Conservation (phyloP, 2,888 invertebrate genomes). For the Rosalia funebris region DNA sequence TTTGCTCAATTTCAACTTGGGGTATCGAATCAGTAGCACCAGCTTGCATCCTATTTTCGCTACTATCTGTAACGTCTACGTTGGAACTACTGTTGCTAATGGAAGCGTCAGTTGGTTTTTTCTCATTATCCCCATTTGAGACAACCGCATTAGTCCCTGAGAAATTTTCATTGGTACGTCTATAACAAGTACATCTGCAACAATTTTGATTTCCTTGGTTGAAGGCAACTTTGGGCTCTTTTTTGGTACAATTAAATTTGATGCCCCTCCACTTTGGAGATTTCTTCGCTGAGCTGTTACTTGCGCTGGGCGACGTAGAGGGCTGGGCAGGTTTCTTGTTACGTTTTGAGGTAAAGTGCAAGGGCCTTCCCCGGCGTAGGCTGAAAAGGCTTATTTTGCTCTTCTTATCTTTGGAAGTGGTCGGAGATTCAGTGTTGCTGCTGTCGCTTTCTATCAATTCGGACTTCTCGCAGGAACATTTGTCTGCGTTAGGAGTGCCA, state of each 20-base stretch:
- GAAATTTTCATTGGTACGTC: constrained; percentile 53
- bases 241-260: constrained; percentile 59
- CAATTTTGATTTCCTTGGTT: constrained; percentile 52
- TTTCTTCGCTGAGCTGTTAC: constrained; percentile 51
- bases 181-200: constrained; percentile 61
- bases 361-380: constrained; percentile 56
- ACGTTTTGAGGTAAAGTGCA: constrained; percentile 53
- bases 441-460: constrained; percentile 52
- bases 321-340: constrained; percentile 31
- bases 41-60: constrained; percentile 25
- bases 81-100: constrained; percentile 22
- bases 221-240: constrained; percentile 54
- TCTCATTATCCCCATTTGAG: constrained; percentile 13
- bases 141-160: constrained; percentile 37
- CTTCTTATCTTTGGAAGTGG: constrained; percentile 52
- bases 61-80: constrained; percentile 13
- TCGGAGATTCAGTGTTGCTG: constrained; percentile 47
- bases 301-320: constrained; percentile 26
- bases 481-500: constrained; percentile 45
- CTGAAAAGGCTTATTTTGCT: constrained; percentile 58
- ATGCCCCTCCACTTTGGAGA: constrained; percentile 62
- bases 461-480: constrained; percentile 56
- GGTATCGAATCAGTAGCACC: constrained; percentile 29
- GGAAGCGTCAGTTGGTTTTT: constrained; percentile 14
- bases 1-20: constrained; percentile 44